Evolutionary conservation across 2,888 invertebrate species (phyloP).

Genomic region (Brassicogethes aeneus): DNA sequence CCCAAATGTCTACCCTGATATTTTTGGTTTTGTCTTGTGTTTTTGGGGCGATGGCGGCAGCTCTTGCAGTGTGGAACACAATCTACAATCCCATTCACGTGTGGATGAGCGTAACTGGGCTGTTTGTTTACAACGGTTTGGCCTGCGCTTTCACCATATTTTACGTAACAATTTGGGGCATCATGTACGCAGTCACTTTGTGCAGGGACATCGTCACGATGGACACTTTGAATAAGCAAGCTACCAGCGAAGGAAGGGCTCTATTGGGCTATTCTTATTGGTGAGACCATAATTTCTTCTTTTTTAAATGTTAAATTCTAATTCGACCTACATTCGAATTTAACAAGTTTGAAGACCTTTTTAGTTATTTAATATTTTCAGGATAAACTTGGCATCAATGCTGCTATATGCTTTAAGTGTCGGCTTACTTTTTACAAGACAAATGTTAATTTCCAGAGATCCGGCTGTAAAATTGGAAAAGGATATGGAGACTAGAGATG

Average conservation of each 20-base stretch:
- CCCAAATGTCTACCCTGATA: slow-evolving; percentile 49
- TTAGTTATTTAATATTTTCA: too few relatives aligned
- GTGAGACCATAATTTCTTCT: slow-evolving; percentile 23
- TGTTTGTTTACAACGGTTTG: slow-evolving; percentile 52
- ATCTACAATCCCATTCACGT: slow-evolving; percentile 51
- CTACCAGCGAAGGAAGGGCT: slow-evolving; percentile 30
- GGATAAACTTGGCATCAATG: slow-evolving; percentile 29
- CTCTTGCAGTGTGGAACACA: slow-evolving; percentile 50
- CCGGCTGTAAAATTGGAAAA: slow-evolving; percentile 22
- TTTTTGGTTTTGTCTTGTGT: slow-evolving; percentile 44
- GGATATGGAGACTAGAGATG: slow-evolving; percentile 18
- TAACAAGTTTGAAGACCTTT: too few relatives aligned
- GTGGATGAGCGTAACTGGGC: slow-evolving; percentile 48
- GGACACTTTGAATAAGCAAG: slow-evolving; percentile 32
- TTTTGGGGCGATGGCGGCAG: slow-evolving; percentile 41
- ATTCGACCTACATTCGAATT: too few relatives aligned
- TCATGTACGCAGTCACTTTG: slow-evolving; percentile 31
- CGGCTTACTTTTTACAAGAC: slow-evolving; percentile 31
- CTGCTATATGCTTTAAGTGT: slow-evolving; percentile 31
- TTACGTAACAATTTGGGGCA: slow-evolving; percentile 38
- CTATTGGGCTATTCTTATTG: slow-evolving; percentile 42
- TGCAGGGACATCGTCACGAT: slow-evolving; percentile 36
- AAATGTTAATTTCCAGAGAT: slow-evolving; percentile 31
- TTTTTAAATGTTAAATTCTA: slow-evolving; percentile 1
- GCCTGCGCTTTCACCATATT: slow-evolving; percentile 34